Conservation (phyloP, 2,113 vertebrate genomes). For the Callocephalon fimbriatum region DNA sequence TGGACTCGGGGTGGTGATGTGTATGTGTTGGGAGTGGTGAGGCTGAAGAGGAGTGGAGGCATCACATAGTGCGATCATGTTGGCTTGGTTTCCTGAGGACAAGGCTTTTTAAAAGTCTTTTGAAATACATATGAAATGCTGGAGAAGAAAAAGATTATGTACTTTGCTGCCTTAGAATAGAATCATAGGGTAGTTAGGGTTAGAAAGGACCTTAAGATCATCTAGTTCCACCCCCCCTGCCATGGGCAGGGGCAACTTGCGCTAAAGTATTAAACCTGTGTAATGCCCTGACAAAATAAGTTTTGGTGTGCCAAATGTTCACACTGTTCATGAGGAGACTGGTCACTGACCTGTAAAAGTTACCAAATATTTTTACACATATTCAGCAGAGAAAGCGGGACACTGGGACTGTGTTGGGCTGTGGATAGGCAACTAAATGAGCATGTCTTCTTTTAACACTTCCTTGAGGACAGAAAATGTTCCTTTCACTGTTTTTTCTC, state of each 20-base stretch:
- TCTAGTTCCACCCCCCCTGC: background rate
- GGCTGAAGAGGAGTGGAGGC: background rate
- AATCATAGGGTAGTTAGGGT: too few species aligned
- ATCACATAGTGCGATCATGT: rapidly evolving
- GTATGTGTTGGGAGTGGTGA: background rate
- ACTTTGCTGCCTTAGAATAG: background rate
- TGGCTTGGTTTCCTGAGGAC: background rate
- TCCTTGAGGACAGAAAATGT: too few species aligned
- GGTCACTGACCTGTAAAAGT: background rate
- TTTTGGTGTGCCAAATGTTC: rapidly evolving
- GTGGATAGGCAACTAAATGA: background rate
- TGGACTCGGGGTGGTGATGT: too few species aligned
- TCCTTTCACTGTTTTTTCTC: too few species aligned
- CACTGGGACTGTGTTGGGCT: background rate
- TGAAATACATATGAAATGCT: background rate
- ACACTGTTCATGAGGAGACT: background rate
- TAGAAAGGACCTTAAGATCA: too few species aligned
- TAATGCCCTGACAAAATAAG: background rate
- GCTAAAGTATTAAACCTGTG: background rate
- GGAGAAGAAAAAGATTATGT: background rate
- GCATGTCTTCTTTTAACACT: background rate
- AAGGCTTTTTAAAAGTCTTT: background rate
- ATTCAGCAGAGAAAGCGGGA: background rate
- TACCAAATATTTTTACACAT: background rate
- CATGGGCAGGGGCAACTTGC: background rate